These are phyloP conservation scores for Zygogramma bicolorata DNA, from an alignment of 2,888 invertebrate species.

Conservation along the genomic window DNA sequence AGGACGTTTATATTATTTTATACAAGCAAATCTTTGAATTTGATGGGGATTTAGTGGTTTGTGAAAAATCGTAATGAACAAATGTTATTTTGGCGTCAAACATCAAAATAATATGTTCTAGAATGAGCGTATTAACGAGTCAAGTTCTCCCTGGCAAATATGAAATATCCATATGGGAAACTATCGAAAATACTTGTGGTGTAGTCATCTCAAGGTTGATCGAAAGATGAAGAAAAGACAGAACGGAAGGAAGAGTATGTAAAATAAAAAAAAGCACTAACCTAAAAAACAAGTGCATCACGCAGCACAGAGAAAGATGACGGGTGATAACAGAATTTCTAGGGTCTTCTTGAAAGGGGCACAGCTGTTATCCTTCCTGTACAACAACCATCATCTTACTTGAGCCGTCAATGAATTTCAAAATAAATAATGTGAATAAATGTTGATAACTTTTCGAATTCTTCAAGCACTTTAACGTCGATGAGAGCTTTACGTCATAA, in stretches of 20 bases:
- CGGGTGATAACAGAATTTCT: conserved; percentile 81
- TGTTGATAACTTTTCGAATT: conserved; percentile 18
- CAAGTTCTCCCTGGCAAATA: too few relatives aligned
- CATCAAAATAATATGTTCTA: too few relatives aligned
- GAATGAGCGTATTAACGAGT: too few relatives aligned
- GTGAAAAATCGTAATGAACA: too few relatives aligned
- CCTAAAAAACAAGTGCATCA: conserved; percentile 66
- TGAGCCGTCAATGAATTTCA: conserved; percentile 52
- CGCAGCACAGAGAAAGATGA: conserved; percentile 83
- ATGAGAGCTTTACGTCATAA: too few relatives aligned
- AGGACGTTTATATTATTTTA: too few relatives aligned
- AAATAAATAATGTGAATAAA: background rate
- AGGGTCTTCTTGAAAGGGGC: conserved; percentile 82
- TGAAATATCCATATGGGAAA: too few relatives aligned
- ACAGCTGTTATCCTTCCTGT: conserved; percentile 74
- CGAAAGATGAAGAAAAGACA: conserved; percentile 27
- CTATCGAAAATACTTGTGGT: too few relatives aligned
- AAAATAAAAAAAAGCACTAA: conserved; percentile 63
- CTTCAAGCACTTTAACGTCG: background rate
- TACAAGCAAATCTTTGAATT: too few relatives aligned
- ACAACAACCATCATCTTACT: conserved; percentile 68
- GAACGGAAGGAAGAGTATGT: conserved; percentile 33
- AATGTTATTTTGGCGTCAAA: too few relatives aligned
- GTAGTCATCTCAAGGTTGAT: too few relatives aligned
- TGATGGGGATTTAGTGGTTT: too few relatives aligned